Conservation (phyloP, 2,888 invertebrate genomes). For the Tuberolachnus salignus region DNA sequence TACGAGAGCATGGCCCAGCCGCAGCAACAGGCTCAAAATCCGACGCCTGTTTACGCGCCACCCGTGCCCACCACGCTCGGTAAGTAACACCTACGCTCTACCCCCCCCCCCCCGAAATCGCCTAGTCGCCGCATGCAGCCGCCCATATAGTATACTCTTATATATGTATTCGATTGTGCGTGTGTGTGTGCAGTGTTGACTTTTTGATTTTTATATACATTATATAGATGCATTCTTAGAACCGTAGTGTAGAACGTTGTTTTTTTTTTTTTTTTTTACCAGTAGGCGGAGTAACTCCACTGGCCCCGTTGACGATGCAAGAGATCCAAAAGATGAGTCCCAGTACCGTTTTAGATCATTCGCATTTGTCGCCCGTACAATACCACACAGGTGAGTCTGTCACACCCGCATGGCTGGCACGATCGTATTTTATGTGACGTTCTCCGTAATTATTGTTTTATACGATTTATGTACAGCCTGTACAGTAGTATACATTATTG, state of each 20-base stretch:
- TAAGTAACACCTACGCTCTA: conserved; percentile 53
- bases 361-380: conserved; percentile 67
- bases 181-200: too few species aligned
- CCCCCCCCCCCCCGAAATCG: neutral
- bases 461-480: too few species aligned
- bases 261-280: conserved; percentile 57
- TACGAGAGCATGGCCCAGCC: conserved; percentile 78
- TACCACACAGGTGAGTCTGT: conserved; percentile 72
- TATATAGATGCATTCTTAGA: neutral
- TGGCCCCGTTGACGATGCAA: conserved; percentile 77
- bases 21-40: conserved; percentile 67
- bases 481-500: too few species aligned
- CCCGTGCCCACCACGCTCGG: conserved; percentile 59
- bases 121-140: neutral
- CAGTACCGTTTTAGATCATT: conserved; percentile 69
- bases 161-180: neutral
- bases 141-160: neutral
- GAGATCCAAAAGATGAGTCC: conserved; percentile 73
- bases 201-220: too few species aligned
- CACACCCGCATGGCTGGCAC: conserved; percentile 6
- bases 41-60: conserved; percentile 73
- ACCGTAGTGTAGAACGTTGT: conserved; percentile 37
- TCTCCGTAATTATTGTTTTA: neutral
- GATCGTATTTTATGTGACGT: conserved; percentile 18
- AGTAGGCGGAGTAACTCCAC: conserved; percentile 67